Conservation (phyloP, 2,797 vertebrate species). For the Sebastes kiyomatsui region DNA sequence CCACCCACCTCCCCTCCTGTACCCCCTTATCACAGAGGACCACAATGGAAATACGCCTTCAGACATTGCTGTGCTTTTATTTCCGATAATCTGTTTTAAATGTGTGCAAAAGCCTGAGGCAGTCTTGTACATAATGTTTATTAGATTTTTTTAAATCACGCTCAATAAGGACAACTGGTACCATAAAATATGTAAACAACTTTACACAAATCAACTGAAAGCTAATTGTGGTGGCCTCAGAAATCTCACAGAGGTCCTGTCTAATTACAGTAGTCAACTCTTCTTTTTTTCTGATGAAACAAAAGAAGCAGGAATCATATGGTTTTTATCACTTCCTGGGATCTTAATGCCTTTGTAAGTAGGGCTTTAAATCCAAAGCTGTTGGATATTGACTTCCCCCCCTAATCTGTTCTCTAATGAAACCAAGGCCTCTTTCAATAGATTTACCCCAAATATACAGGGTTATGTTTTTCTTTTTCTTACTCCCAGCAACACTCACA, state of each 20-base stretch:
- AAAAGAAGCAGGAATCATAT: conserved; percentile 67
- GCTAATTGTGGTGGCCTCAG: conserved; percentile 7
- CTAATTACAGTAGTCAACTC: conserved; percentile 37
- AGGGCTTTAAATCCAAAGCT: conserved; percentile 76
- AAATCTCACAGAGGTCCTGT: conserved; percentile 29
- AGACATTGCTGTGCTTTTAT: conserved; percentile 11
- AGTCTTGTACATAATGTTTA: neutral
- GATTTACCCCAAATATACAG: conserved; percentile 12
- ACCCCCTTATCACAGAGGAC: conserved; percentile 7
- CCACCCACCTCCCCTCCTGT: neutral
- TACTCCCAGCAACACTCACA: neutral
- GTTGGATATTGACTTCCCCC: conserved; percentile 68
- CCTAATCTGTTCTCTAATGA: conserved; percentile 73
- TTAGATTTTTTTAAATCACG: conserved; percentile 21
- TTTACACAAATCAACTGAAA: neutral
- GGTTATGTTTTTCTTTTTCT: neutral
- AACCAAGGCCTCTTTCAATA: conserved; percentile 50
- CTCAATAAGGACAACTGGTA: neutral
- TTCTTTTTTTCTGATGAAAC: conserved; percentile 39
- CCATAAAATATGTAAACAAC: neutral
- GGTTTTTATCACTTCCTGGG: conserved; percentile 68
- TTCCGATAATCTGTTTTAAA: conserved; percentile 23
- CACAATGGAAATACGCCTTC: conserved; percentile 19
- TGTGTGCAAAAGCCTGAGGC: neutral
- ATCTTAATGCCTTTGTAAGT: conserved; percentile 83